A percentile compares a stretch with the other conserved stretches of the same genome.
Conservation (phyloP, 2,888 invertebrate species). For the Bembecia ichneumoniformis region DNA sequence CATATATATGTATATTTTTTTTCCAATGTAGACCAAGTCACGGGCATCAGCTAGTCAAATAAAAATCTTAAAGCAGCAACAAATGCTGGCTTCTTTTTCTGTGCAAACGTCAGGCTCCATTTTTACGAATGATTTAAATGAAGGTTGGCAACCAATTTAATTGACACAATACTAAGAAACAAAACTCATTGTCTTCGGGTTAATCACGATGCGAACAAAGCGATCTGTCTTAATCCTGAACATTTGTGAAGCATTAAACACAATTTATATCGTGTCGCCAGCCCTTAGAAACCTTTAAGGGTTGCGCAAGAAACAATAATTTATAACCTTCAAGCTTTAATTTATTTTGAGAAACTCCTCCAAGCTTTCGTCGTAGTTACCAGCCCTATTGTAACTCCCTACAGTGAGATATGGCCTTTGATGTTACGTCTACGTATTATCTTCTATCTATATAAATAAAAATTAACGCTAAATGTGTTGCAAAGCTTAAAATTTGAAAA, state of each 20-base stretch:
- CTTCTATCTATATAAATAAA: too few relatives aligned
- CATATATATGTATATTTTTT: too few relatives aligned
- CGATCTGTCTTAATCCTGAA: constrained; percentile 22
- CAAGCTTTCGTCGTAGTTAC: not conserved
- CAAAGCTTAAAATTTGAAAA: too few relatives aligned
- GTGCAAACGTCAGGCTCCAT: too few relatives aligned
- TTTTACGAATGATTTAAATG: too few relatives aligned
- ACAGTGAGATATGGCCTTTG: too few relatives aligned
- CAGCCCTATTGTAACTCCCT: not conserved
- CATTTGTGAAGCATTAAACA: constrained; percentile 20
- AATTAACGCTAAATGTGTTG: too few relatives aligned
- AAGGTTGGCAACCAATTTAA: constrained; percentile 9
- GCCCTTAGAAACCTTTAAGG: not conserved
- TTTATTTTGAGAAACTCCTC: not conserved
- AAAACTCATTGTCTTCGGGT: constrained; percentile 10
- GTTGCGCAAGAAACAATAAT: not conserved
- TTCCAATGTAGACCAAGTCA: too few relatives aligned
- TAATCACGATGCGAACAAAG: constrained; percentile 25
- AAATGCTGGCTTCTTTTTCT: too few relatives aligned
- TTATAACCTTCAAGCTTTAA: not conserved
- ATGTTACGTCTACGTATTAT: too few relatives aligned
- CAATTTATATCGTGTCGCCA: constrained; percentile 17
- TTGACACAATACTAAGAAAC: constrained; percentile 17
- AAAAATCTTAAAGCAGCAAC: too few relatives aligned
- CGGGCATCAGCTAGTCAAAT: too few relatives aligned